Evolutionary conservation across 1,140 invertebrate species (phyloP).

Genomic region (Gryon sp.): DNA sequence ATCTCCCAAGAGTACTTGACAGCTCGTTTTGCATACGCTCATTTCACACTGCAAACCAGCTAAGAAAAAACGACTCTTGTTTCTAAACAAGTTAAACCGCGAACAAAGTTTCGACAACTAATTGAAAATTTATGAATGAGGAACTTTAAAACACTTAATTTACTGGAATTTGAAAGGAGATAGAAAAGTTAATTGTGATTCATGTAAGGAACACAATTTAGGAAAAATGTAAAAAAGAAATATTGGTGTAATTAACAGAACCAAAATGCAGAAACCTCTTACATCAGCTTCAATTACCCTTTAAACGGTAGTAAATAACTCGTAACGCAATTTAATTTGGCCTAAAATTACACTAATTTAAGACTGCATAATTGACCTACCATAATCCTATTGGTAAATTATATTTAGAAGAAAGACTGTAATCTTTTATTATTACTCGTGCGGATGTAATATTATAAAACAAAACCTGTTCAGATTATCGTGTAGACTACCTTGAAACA

Average conservation of each 20-base stretch:
- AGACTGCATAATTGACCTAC: slow-evolving; percentile 20
- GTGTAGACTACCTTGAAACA: too few relatives aligned
- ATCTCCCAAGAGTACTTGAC: slow-evolving; percentile 71
- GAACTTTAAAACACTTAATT: background rate
- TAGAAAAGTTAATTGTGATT: too few relatives aligned
- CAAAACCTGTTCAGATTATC: too few relatives aligned
- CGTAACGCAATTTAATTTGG: slow-evolving; percentile 17
- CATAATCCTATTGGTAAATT: too few relatives aligned
- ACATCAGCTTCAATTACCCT: slow-evolving; percentile 33
- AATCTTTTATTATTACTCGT: too few relatives aligned
- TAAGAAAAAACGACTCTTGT: slow-evolving; percentile 17
- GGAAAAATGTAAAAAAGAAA: too few relatives aligned
- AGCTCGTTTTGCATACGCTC: slow-evolving; percentile 73
- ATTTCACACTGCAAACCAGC: slow-evolving; percentile 54
- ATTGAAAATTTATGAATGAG: slow-evolving; percentile 8
- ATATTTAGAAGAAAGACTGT: too few relatives aligned
- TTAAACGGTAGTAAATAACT: slow-evolving; percentile 34
- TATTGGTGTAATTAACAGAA: too few relatives aligned
- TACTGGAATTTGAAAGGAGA: too few relatives aligned
- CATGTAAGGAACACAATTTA: too few relatives aligned
- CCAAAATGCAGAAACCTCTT: slow-evolving; percentile 9
- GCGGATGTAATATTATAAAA: too few relatives aligned
- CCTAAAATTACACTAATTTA: slow-evolving; percentile 26
- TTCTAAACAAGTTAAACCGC: slow-evolving; percentile 33
- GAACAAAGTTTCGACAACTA: slow-evolving; percentile 26